phyloP scores from a whole-genome alignment of 1,140 invertebrate species.

The Orchesella cincta region DNA sequence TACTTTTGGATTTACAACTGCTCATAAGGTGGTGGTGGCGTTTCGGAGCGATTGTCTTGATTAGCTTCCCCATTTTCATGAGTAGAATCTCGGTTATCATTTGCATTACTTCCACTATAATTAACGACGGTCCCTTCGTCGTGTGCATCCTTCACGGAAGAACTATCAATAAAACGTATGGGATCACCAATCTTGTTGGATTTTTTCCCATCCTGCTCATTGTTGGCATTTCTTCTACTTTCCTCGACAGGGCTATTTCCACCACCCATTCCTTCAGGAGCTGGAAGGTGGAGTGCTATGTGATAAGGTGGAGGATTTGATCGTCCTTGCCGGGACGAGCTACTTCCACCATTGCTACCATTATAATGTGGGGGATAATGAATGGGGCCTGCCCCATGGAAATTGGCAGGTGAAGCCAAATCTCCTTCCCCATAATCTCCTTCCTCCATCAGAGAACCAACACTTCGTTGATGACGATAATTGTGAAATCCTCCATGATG shows the following conservation, averaged over 20 bases:
- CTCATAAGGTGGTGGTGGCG: constrained; percentile 42
- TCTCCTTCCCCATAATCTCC: background rate
- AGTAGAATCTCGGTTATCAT: constrained; percentile 4
- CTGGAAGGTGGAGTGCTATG: constrained; percentile 46
- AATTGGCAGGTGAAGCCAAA: background rate
- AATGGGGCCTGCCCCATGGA: constrained; percentile 6
- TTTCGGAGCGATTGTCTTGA: constrained; percentile 32
- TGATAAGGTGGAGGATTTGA: constrained; percentile 46
- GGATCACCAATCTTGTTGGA: background rate
- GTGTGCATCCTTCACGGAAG: background rate
- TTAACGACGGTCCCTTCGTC: constrained; percentile 14
- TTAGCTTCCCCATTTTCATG: background rate
- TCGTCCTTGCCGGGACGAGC: background rate
- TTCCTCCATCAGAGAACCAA: constrained; percentile 14
- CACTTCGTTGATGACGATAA: background rate
- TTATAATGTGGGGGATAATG: constrained; percentile 30
- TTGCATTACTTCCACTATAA: background rate
- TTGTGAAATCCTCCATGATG: constrained; percentile 18
- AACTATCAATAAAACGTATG: constrained; percentile 8
- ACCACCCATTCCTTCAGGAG: constrained; percentile 18
- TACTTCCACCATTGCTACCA: background rate
- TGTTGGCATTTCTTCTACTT: background rate
- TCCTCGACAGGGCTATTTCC: background rate
- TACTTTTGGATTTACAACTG: constrained; percentile 23
- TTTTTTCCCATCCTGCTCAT: constrained; percentile 1